phyloP scores from a whole-genome alignment of 2,797 vertebrate species.

The Pachyuromys duprasi region DNA sequence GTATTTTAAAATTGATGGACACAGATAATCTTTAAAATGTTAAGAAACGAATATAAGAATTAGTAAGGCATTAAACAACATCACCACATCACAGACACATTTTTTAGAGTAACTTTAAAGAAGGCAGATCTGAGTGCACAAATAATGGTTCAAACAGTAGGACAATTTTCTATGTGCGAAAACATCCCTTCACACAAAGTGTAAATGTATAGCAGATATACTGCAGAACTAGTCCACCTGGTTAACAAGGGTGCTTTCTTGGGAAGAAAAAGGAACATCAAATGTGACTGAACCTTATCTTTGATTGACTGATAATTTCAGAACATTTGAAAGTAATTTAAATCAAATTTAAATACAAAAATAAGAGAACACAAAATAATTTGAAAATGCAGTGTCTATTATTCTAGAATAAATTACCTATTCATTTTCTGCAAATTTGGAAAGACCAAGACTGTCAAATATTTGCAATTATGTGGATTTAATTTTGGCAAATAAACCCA shows the following conservation, averaged over 20 bases:
- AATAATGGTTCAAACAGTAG: not conserved
- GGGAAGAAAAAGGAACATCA: not conserved
- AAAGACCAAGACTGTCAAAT: not conserved
- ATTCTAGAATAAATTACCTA: not conserved
- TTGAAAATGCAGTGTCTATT: not conserved
- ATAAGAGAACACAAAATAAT: not conserved
- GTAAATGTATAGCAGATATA: not conserved
- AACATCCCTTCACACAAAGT: not conserved
- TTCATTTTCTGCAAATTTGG: not conserved
- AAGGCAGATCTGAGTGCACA: not conserved
- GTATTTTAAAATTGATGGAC: not conserved
- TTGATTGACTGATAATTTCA: not conserved
- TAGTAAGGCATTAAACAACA: not conserved
- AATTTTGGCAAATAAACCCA: conserved; percentile 2
- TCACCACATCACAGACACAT: not conserved
- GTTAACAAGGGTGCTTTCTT: not conserved
- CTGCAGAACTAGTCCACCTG: not conserved
- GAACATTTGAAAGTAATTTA: not conserved
- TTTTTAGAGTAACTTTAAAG: not conserved
- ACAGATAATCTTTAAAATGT: not conserved
- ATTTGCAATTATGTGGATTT: not conserved
- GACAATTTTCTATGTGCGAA: not conserved
- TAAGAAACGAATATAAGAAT: not conserved
- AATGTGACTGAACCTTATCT: not conserved
- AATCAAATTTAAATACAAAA: not conserved